phyloP scores from a whole-genome alignment of 2,888 invertebrate species.

The Patella pellucida region DNA sequence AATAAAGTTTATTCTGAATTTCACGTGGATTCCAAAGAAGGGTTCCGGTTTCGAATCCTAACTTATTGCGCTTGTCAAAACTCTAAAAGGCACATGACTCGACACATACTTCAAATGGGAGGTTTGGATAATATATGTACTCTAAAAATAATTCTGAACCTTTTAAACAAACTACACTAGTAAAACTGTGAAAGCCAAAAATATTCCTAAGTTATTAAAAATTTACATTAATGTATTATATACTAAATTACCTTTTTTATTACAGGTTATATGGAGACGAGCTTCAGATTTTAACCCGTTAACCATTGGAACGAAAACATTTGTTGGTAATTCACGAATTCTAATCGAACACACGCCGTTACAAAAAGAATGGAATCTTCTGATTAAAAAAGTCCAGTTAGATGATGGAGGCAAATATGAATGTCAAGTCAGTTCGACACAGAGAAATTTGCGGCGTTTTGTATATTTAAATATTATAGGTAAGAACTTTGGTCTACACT shows the following conservation, averaged over 20 bases:
- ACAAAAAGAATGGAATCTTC: slow-evolving; percentile 50
- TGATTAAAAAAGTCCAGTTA: slow-evolving; percentile 49
- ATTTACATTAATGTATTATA: too few species aligned
- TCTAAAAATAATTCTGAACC: too few species aligned
- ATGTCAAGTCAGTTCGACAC: slow-evolving; percentile 54
- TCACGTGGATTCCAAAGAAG: too few species aligned
- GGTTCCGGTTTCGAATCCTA: too few species aligned
- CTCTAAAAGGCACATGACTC: too few species aligned
- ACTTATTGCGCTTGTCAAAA: too few species aligned
- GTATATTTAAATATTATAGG: slow-evolving; percentile 53
- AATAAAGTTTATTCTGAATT: too few species aligned
- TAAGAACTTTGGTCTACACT: slow-evolving; percentile 25
- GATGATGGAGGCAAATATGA: slow-evolving; percentile 53
- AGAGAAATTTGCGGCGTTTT: slow-evolving; percentile 47
- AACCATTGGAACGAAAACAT: slow-evolving; percentile 50
- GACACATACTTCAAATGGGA: too few species aligned
- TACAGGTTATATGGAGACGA: slow-evolving; percentile 54
- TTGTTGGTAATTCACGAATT: slow-evolving; percentile 47
- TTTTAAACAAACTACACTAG: too few species aligned
- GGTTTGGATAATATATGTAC: too few species aligned
- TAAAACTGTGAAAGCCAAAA: too few species aligned
- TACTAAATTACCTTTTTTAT: slow-evolving; percentile 1
- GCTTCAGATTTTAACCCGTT: slow-evolving; percentile 48
- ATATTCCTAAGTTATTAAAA: neutral
- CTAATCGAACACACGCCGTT: slow-evolving; percentile 45